These are phyloP conservation scores for Sipha maydis DNA, from an alignment of 2,888 invertebrate species.

Conservation along the genomic window DNA sequence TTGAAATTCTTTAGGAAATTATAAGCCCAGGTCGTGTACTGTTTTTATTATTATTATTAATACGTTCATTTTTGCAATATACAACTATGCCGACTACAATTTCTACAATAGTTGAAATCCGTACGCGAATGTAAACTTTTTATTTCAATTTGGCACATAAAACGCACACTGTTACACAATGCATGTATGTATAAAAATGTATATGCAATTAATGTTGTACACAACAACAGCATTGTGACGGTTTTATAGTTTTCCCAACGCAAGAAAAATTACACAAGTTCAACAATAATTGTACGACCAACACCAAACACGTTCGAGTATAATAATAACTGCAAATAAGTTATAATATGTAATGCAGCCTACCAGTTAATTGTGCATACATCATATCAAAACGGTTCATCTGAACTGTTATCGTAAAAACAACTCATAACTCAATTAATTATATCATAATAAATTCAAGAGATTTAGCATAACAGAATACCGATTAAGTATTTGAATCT, in stretches of 20 bases:
- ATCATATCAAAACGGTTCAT: not conserved
- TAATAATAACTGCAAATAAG: not conserved
- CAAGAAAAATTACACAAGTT: not conserved
- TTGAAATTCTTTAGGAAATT: constrained; percentile 15
- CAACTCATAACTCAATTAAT: not conserved
- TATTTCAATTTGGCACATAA: not conserved
- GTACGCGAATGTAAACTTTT: not conserved
- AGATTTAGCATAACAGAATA: constrained; percentile 5
- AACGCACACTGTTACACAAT: not conserved
- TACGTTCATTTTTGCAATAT: not conserved
- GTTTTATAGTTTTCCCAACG: not conserved
- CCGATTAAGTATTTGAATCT: not conserved
- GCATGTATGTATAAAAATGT: not conserved
- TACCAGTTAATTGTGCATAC: not conserved
- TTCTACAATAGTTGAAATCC: not conserved
- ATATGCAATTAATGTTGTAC: not conserved
- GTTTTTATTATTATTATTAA: constrained; percentile 1
- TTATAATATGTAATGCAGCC: not conserved
- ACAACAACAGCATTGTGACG: not conserved
- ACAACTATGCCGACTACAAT: not conserved
- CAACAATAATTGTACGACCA: not conserved
- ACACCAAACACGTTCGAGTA: not conserved
- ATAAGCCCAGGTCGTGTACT: not conserved
- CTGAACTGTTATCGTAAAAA: constrained; percentile 18
- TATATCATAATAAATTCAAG: not conserved